A percentile compares a stretch with the other conserved stretches of the same genome.
These are phyloP conservation scores for Cataglyphis hispanica DNA, from an alignment of 1,140 invertebrate species.

Conservation along the genomic window DNA sequence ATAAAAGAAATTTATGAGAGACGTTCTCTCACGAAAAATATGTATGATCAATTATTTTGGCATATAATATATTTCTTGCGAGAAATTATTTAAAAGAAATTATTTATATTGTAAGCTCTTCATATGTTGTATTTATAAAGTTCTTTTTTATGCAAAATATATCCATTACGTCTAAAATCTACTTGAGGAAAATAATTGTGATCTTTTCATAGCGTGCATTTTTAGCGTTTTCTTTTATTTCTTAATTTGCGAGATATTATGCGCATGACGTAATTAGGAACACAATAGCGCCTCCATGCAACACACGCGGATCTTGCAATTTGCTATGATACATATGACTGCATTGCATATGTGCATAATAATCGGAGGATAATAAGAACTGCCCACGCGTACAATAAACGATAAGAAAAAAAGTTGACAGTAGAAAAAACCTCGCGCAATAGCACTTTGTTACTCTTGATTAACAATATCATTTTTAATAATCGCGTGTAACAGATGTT, in stretches of 20 bases:
- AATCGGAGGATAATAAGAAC: conserved; percentile 50
- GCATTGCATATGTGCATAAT: conserved; percentile 46
- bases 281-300: conserved; percentile 34
- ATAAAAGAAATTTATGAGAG: background rate
- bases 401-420: conserved; percentile 12
- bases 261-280: conserved; percentile 32
- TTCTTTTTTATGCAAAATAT: background rate
- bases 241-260: conserved; percentile 19
- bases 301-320: conserved; percentile 37
- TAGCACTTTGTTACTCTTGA: background rate
- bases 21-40: background rate
- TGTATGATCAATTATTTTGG: background rate
- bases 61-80: background rate
- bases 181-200: background rate
- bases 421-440: conserved; percentile 11
- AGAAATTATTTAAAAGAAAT: background rate
- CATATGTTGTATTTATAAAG: background rate
- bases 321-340: conserved; percentile 19
- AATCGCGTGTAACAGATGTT: background rate
- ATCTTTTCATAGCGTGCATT: background rate
- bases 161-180: conserved; percentile 12
- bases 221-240: conserved; percentile 8
- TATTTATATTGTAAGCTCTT: too few species aligned
- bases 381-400: conserved; percentile 13
- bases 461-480: conserved; percentile 5